Base-by-base conservation (phyloP, 2,113 vertebrate genomes). In the Chaetops frenatus region DNA sequence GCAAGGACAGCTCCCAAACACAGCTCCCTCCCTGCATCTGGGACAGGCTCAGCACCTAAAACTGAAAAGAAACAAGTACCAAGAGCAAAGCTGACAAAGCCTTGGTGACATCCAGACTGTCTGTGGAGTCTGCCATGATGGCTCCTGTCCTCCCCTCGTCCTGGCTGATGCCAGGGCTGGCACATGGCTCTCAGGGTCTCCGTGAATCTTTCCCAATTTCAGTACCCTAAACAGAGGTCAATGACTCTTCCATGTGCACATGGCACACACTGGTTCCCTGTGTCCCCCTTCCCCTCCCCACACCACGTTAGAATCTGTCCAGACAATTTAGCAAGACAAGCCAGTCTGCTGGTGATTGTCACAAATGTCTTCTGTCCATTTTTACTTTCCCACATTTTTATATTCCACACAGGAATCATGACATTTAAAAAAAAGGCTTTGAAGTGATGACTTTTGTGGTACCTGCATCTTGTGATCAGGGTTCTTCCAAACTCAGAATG, bases 401-500 rank as follows among this genome's bases (percentile, higher is more conserved):
- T 36, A 61, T 61, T 57, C 14, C 9, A 76, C 27, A 60, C 4
- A 53, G 31, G 25, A 85, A 62, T 50, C 6, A 1, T 2, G 2
- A 38, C 40, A 47, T 20, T 5, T 18, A 3, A 18, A 29, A 36
- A 24, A 72, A 10, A 22, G 2, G 5, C 6, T 56, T 92, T 51
- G 48, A 81, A 78, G 7, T 29, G 10, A 31, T 62, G 57, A 42
- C 6, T 66, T 28, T 48, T 60, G 25, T 40, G 10, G 28, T 18
- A 4, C 4, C 57, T 54, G 31, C 13, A 42, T 35, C n/a, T 73
- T 53, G 17, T 45, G 22, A 69, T 40, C 61, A 66, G 19, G 3
- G 31, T 33, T 66, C 51, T 91, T 82, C 64, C 92, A 73, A 69
- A 71, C 47, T 94, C 42, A 95, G 96, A 97, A 7, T 97, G 97